Evolutionary conservation across 64 coral and sea anemone genomes (phyloP), one percentile per base, ranked within the genome.

Genomic region (Cladopsammia gracilis): DNA sequence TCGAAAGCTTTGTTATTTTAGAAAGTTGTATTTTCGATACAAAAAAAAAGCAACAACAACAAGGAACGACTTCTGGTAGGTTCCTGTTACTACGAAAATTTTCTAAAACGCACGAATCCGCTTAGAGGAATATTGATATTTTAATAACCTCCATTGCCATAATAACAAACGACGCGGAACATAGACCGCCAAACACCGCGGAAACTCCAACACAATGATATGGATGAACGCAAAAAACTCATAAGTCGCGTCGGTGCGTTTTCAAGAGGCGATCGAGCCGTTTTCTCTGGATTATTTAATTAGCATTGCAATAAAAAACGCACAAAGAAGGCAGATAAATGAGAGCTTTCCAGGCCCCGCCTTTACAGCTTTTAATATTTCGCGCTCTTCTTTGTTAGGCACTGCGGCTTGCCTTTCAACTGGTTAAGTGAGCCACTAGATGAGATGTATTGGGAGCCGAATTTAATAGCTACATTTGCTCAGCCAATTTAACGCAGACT

Each of bases 251-350:
- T 94, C 79, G 79, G 95, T 92, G 52, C 82, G 71, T 75, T 90
- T 90, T 92, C 60, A 88, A 93, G 80, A 86, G 45, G 82, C 74
- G 70, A 89, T 90, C 65, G 78, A 87, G 79, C 70, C 95, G 91
- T 90, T 96, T 89, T 82, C 87, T 79, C 78, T 72, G 83, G 95
- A 93, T 96, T 96, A 94, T 94, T 96, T 90, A 96, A 96, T 96
- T 96, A 96, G 95, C 90, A 94, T 94, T 66, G 95, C 88, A 96
- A 96, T 94, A 93, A 93, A 90, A 90, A 65, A 75, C 43, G 64
- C 83, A 96, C 91, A 96, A 96, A 90, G 85, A 87, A 64, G 83
- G 67, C 79, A 90, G 95, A 96, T 96, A 96, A 96, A 96, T 94
- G 91, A 81, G 89, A 96, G 80, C 67, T 94, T 76, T 93, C n/a